Conservation (phyloP, 2,797 vertebrate genomes). For the Percopsis omiscomaycus region DNA sequence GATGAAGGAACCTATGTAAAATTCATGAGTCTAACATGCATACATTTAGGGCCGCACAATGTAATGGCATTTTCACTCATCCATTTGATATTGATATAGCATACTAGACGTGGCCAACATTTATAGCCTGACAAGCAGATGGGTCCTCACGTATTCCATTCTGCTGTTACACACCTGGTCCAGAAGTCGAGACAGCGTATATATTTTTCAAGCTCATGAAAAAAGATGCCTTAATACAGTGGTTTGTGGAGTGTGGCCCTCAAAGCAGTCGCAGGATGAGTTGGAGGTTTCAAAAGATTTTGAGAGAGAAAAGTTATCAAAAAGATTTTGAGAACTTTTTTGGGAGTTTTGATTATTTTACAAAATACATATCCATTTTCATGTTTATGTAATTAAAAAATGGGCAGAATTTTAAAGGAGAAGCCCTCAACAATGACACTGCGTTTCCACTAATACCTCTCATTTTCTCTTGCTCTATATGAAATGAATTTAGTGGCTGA, state of each 20-base stretch:
- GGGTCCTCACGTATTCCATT: conserved; percentile 20
- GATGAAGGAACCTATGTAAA: conserved; percentile 38
- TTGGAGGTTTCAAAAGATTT: too few relatives aligned
- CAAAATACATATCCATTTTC: too few relatives aligned
- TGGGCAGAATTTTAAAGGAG: neutral
- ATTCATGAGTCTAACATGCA: conserved; percentile 48
- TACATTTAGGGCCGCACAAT: conserved; percentile 9
- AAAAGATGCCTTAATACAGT: conserved; percentile 11
- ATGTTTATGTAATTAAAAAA: too few relatives aligned
- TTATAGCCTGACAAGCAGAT: conserved; percentile 31
- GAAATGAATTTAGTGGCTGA: conserved; percentile 65
- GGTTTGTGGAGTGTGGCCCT: too few relatives aligned
- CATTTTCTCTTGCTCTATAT: conserved; percentile 58
- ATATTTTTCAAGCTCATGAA: conserved; percentile 22
- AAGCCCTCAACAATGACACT: conserved; percentile 31
- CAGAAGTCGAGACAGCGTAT: neutral
- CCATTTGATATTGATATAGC: conserved; percentile 34
- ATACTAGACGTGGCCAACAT: neutral
- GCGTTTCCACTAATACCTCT: conserved; percentile 53
- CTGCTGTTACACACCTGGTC: neutral
- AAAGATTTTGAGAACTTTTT: too few relatives aligned
- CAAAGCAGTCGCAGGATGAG: too few relatives aligned
- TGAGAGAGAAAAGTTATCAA: too few relatives aligned
- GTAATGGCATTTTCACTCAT: conserved; percentile 18
- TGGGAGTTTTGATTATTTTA: too few relatives aligned